Conservation (phyloP, 2,888 invertebrate species). For the Pammene fasciana region DNA sequence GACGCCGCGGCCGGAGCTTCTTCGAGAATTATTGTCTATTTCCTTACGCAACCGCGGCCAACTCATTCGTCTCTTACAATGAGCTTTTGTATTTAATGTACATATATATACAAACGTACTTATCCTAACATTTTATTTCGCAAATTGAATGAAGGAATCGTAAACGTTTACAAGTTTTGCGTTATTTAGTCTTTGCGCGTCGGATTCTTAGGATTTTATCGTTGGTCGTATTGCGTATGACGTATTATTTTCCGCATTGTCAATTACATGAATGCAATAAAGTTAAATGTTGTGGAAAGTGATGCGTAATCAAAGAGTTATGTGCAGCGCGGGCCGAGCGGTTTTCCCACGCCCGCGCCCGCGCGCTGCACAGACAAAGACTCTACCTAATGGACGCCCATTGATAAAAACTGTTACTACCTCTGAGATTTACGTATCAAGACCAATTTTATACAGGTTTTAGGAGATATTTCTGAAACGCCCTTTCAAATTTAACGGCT, state of each 20-base stretch:
- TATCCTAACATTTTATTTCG: constrained; percentile 3
- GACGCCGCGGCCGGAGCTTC: constrained; percentile 52
- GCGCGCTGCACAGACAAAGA: constrained; percentile 46
- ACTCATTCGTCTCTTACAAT: constrained; percentile 46
- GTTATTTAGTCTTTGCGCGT: neutral
- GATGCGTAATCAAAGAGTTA: constrained; percentile 45
- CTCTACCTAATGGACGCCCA: constrained; percentile 48
- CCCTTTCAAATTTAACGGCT: neutral
- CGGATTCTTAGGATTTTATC: constrained; percentile 5
- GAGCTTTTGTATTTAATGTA: constrained; percentile 44
- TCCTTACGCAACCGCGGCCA: constrained; percentile 47
- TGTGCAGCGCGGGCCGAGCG: constrained; percentile 36
- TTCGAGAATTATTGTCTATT: constrained; percentile 57
- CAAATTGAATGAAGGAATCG: constrained; percentile 34
- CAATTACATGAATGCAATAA: constrained; percentile 41
- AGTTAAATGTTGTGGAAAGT: constrained; percentile 40
- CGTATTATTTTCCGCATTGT: constrained; percentile 23
- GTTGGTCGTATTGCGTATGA: neutral
- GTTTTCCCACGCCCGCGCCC: constrained; percentile 51
- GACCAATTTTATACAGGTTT: constrained; percentile 51
- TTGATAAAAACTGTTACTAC: constrained; percentile 70
- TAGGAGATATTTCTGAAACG: neutral
- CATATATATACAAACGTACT: constrained; percentile 24
- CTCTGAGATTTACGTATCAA: constrained; percentile 54
- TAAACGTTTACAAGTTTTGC: neutral